These are phyloP conservation scores for Colinus virginianus DNA, from an alignment of 2,113 vertebrate genomes.

Conservation along the genomic window DNA sequence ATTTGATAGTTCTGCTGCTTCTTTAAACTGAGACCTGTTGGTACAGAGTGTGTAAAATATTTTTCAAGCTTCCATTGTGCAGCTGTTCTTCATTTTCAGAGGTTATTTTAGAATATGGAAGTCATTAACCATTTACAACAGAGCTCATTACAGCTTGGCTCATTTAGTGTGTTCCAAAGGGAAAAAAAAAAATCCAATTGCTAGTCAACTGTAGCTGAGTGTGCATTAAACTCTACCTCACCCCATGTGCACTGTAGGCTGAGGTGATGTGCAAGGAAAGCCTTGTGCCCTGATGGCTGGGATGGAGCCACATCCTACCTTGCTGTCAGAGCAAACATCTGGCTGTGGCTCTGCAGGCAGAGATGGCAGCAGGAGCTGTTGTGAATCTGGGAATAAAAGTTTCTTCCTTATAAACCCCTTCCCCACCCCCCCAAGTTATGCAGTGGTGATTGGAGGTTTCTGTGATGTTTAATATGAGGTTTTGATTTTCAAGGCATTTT, in stretches of 20 bases:
- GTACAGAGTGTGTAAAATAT: not conserved
- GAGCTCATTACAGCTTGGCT: not conserved
- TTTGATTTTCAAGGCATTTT: not conserved
- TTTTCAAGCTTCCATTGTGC: not conserved
- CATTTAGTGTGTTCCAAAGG: not conserved
- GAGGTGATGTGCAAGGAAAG: not conserved
- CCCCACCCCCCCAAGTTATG: not conserved
- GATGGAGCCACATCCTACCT: not conserved
- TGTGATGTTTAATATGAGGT: not conserved
- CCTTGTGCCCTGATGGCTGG: fast-evolving
- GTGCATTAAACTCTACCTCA: constrained; percentile 20
- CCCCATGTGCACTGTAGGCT: not conserved
- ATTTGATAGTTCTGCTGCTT: not conserved
- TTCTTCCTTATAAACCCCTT: not conserved
- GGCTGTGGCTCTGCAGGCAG: not conserved
- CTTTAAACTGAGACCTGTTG: not conserved
- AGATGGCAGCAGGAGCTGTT: not conserved
- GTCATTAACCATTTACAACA: not conserved
- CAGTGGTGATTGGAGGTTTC: not conserved
- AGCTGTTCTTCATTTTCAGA: not conserved
- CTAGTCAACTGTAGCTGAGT: not conserved
- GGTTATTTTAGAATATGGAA: not conserved
- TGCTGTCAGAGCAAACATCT: not conserved
- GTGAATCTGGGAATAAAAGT: not conserved
- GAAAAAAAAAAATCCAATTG: not conserved